Percentiles rank a stretch among this genome's conserved stretches.
phyloP scores from a whole-genome alignment of 2,113 vertebrate species.

The Tetrax tetrax region DNA sequence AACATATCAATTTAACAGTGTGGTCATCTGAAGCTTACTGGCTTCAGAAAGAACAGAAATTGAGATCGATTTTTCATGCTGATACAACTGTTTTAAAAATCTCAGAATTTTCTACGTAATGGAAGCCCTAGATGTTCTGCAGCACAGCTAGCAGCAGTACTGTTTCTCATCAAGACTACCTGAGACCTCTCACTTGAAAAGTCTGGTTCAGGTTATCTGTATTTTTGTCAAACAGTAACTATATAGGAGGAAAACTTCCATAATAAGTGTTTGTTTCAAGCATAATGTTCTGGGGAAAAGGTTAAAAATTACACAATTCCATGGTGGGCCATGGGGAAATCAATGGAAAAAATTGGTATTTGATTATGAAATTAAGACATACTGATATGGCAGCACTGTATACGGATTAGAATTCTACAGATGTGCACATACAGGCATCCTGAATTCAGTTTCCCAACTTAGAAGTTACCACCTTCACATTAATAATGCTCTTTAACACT shows the following conservation, averaged over 20 bases:
- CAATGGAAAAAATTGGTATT: background rate
- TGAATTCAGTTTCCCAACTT: background rate
- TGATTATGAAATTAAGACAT: background rate
- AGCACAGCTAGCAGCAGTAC: background rate
- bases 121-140: background rate
- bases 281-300: background rate
- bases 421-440: accelerated
- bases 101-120: background rate
- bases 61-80: background rate
- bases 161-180: background rate
- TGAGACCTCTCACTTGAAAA: background rate
- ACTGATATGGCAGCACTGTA: background rate
- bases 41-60: background rate
- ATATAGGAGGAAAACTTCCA: background rate
- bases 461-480: background rate
- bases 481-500: background rate
- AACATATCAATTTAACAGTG: background rate
- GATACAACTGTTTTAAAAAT: no score
- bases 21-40: background rate
- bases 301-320: background rate
- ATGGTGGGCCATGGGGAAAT: accelerated
- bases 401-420: background rate
- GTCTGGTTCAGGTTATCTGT: background rate
- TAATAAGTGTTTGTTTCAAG: background rate
- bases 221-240: background rate